A percentile compares a stretch with the other conserved stretches of the same genome.
These are phyloP conservation scores for Fringilla coelebs DNA, from an alignment of 2,797 vertebrate genomes.

Conservation along the genomic window DNA sequence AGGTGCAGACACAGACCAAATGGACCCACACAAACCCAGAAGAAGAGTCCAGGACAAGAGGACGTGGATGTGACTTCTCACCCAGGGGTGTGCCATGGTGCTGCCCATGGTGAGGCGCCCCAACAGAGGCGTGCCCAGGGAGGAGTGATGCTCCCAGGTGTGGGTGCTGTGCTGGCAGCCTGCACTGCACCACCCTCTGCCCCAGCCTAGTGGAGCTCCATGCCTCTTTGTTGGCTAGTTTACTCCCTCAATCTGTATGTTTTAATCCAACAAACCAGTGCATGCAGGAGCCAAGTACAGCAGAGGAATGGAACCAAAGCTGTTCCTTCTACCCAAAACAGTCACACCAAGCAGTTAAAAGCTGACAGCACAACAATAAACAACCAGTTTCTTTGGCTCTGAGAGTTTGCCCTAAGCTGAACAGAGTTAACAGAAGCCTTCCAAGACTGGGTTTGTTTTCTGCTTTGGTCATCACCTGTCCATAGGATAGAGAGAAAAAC, in stretches of 20 bases:
- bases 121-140: accelerated
- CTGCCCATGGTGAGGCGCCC: background rate
- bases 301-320: background rate
- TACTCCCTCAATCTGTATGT: background rate
- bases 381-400: background rate
- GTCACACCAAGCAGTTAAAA: background rate
- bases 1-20: background rate
- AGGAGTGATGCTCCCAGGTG: background rate
- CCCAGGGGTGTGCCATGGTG: accelerated
- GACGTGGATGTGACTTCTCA: background rate
- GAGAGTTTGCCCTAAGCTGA: background rate
- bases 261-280: slow-evolving; percentile 32
- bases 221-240: background rate
- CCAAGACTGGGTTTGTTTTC: background rate
- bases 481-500: background rate
- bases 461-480: background rate
- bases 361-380: background rate
- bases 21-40: background rate
- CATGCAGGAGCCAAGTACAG: background rate
- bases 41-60: background rate
- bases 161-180: background rate
- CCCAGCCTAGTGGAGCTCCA: background rate
- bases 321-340: background rate
- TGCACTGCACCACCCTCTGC: background rate
- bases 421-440: background rate